phyloP scores from a whole-genome alignment of 2,888 invertebrate genomes.

The Blomia tropicalis region DNA sequence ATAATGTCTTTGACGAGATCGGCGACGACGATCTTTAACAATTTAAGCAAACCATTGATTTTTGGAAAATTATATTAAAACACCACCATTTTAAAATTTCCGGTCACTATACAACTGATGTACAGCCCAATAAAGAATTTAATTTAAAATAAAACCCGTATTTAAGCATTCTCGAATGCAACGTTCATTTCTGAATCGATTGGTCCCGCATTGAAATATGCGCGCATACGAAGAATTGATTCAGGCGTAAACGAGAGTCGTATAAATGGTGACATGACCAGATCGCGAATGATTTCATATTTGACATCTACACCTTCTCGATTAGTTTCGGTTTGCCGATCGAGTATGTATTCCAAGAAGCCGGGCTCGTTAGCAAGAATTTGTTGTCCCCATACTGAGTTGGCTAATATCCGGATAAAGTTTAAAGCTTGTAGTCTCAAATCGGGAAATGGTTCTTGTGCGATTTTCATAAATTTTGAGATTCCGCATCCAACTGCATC shows the following conservation, averaged over 20 bases:
- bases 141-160: too few relatives aligned
- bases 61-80: neutral
- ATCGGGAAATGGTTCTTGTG: constrained; percentile 65
- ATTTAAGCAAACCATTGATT: neutral
- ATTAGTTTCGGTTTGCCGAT: constrained; percentile 51
- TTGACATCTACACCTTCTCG: constrained; percentile 59
- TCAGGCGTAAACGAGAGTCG: constrained; percentile 45
- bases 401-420: constrained; percentile 49
- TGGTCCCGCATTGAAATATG: constrained; percentile 59
- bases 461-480: constrained; percentile 43
- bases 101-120: neutral
- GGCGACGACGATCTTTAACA: constrained; percentile 64
- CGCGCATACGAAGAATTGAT: constrained; percentile 46
- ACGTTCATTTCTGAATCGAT: constrained; percentile 54
- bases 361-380: constrained; percentile 50
- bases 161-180: constrained; percentile 53
- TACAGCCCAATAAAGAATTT: too few relatives aligned
- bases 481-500: constrained; percentile 33
- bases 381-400: constrained; percentile 64
- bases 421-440: constrained; percentile 51
- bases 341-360: constrained; percentile 58
- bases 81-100: neutral
- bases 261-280: constrained; percentile 41
- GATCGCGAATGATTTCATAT: constrained; percentile 50
- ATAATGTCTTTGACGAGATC: constrained; percentile 84